Conservation (phyloP, 1,140 invertebrate genomes). For the Bombus polaris region DNA sequence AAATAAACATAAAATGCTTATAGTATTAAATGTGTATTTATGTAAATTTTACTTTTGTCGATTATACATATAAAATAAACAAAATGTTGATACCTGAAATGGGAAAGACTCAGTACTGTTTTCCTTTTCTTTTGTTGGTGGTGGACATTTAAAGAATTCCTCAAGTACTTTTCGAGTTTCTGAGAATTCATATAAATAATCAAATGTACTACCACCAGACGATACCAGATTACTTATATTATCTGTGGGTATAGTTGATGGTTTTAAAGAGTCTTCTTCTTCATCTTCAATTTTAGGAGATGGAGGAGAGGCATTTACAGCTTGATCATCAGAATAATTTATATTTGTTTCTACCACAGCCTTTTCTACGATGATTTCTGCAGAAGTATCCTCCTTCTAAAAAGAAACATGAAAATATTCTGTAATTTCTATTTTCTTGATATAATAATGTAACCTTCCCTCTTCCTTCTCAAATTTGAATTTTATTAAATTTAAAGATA, state of each 20-base stretch:
- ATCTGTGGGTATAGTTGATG: slow-evolving; percentile 74
- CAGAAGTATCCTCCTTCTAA: slow-evolving; percentile 76
- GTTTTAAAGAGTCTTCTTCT: slow-evolving; percentile 76
- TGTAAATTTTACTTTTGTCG: neutral
- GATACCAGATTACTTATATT: slow-evolving; percentile 79
- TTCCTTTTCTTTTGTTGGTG: slow-evolving; percentile 84
- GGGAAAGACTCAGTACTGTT: slow-evolving; percentile 77
- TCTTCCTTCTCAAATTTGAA: neutral
- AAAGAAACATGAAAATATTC: slow-evolving; percentile 31
- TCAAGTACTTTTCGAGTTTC: slow-evolving; percentile 95
- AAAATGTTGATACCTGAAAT: slow-evolving; percentile 81
- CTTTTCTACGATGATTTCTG: slow-evolving; percentile 75
- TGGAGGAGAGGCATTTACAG: slow-evolving; percentile 59
- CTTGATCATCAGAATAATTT: slow-evolving; percentile 67
- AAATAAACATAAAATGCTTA: neutral
- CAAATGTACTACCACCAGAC: slow-evolving; percentile 85
- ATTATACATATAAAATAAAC: neutral
- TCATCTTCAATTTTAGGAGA: slow-evolving; percentile 72
- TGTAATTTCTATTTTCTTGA: neutral
- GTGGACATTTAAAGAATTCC: slow-evolving; percentile 94
- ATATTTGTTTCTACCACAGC: slow-evolving; percentile 75
- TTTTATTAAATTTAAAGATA: too few relatives aligned
- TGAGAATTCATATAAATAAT: slow-evolving; percentile 95
- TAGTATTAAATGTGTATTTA: neutral
- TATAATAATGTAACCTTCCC: neutral